Evolutionary conservation across 2,113 vertebrate species (phyloP), one percentile per base, ranked within the genome.

Genomic region (Seriola aureovittata): DNA sequence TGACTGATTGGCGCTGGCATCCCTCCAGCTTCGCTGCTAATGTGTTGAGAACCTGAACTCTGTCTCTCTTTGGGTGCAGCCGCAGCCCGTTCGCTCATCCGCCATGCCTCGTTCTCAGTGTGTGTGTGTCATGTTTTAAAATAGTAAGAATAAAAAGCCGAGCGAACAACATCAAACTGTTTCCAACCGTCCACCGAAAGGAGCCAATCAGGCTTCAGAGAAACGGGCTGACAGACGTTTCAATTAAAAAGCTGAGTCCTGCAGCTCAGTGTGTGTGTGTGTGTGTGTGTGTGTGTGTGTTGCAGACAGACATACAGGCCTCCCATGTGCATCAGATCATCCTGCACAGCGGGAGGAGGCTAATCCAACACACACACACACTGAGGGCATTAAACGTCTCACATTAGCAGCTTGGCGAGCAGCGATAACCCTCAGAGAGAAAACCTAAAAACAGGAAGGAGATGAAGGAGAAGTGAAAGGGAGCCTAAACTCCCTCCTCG

Each of bases 281-380:
- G 29, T 60, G 75, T 59, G 52, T 73, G 59, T 63, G 70, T 42
- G 62, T 68, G 71, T 81, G 69, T 68, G 74, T 82, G 71, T 36
- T 71, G 44, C 58, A 77, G 84, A 76, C 71, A 38, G 62, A 74
- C 38, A 60, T 11, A 60, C 80, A 32, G 12, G 76, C 73, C 82
- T 91, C 84, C 87, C 63, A 50, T 85, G 85, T 85, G 87, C 8
- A 58, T 79, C 62, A 73, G 86, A 83, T 91, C 84, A 91, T 88
- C 84, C 88, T 73, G 76, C 90, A 62, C 88, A 85, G 88, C 55
- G 32, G 90, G 82, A 84, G 55, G 72, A 84, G 57, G 78, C 69
- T 88, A 85, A 89, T 87, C 88, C 80, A 76, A 80, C 85, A 78
- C 69, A 84, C 83, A 74, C 81, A 84, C 82, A 82, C 80, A 67